phyloP scores from a whole-genome alignment of 1,140 invertebrate genomes.

The Condylostylus longicornis region DNA sequence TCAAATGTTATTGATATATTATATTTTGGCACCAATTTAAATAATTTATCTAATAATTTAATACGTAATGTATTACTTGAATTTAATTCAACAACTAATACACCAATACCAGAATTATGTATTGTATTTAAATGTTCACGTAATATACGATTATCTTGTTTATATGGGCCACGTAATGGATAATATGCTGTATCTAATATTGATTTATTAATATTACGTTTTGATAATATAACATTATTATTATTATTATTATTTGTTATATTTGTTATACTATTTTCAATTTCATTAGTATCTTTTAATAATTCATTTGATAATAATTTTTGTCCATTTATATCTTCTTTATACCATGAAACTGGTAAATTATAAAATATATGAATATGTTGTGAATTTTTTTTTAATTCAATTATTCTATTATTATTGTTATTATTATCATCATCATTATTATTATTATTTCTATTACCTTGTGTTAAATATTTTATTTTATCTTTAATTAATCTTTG shows the following conservation, averaged over 20 bases:
- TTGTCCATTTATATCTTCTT: constrained; percentile 18
- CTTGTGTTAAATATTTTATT: constrained; percentile 21
- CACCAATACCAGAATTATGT: constrained; percentile 24
- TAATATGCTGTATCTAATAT: constrained; percentile 28
- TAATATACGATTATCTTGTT: constrained; percentile 20
- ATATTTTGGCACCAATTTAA: constrained; percentile 22
- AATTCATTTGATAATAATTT: not conserved
- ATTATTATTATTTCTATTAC: constrained; percentile 13
- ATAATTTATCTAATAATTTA: constrained; percentile 8
- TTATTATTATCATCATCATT: constrained; percentile 13
- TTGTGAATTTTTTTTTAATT: too few species aligned
- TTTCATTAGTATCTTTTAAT: constrained; percentile 2
- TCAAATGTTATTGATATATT: constrained; percentile 28
- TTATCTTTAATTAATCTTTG: constrained; percentile 25
- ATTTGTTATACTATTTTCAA: not conserved
- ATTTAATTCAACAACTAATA: constrained; percentile 19
- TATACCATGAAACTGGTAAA: constrained; percentile 27
- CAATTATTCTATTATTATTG: constrained; percentile 15
- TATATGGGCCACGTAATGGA: constrained; percentile 25
- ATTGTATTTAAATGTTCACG: constrained; percentile 28
- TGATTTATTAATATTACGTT: constrained; percentile 12
- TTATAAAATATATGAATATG: constrained; percentile 30
- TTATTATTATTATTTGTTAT: constrained; percentile 7
- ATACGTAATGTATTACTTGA: constrained; percentile 10
- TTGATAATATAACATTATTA: constrained; percentile 16